Conservation (phyloP, 1,140 invertebrate genomes). For the Musca domestica region DNA sequence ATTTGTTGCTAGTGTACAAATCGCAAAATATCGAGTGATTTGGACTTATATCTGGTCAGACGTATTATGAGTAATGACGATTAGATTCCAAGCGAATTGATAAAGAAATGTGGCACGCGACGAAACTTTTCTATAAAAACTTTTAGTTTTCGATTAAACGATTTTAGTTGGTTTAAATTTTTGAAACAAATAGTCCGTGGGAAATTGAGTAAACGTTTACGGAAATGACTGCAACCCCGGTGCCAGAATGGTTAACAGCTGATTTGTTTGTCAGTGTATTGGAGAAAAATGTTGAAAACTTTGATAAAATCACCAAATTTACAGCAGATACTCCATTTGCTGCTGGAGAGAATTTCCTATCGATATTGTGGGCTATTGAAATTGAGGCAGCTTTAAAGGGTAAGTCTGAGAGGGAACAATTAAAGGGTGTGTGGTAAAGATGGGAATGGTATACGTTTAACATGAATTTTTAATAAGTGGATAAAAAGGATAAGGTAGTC, state of each 20-base stretch:
- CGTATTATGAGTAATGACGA: too few relatives aligned
- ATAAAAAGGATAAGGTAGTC: too few relatives aligned
- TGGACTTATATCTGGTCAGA: too few relatives aligned
- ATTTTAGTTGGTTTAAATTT: neutral
- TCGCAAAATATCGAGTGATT: too few relatives aligned
- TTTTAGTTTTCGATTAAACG: too few relatives aligned
- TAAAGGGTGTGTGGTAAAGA: too few relatives aligned
- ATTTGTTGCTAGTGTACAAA: too few relatives aligned
- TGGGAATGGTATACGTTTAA: neutral
- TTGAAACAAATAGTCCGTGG: too few relatives aligned
- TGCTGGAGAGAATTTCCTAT: conserved; percentile 44
- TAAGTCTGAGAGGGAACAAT: neutral
- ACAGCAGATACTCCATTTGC: conserved; percentile 32
- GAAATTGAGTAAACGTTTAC: neutral
- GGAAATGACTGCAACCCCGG: neutral
- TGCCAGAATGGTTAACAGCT: conserved; percentile 54
- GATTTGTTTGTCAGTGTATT: conserved; percentile 54
- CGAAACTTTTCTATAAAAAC: too few relatives aligned
- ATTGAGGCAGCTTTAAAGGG: conserved; percentile 41
- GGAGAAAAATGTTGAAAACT: conserved; percentile 38
- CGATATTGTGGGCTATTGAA: conserved; percentile 37
- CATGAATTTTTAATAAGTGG: too few relatives aligned
- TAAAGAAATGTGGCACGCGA: too few relatives aligned
- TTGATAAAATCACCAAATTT: conserved; percentile 42
- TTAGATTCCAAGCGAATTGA: too few relatives aligned